These are phyloP conservation scores for Aselliscus stoliczkanus DNA, from an alignment of 2,797 vertebrate species.

Conservation along the genomic window DNA sequence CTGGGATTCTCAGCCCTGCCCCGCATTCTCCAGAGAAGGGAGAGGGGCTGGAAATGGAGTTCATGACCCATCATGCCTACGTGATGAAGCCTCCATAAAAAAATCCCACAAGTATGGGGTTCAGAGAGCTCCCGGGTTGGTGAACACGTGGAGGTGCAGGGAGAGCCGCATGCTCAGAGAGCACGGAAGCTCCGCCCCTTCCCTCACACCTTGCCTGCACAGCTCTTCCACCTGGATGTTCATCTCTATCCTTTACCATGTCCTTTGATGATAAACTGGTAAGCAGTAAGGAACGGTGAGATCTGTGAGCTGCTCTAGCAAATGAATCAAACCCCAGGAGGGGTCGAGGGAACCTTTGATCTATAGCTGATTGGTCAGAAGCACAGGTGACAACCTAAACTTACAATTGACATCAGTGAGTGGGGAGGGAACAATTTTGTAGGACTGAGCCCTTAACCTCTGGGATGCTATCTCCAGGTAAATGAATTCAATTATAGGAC, in stretches of 20 bases:
- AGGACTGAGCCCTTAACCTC: not conserved
- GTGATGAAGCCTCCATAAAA: not conserved
- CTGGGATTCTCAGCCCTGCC: not conserved
- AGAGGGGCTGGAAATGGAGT: not conserved
- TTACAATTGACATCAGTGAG: rapidly evolving
- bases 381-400: not conserved
- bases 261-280: not conserved
- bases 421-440: not conserved
- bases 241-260: not conserved
- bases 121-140: not conserved
- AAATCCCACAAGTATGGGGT: not conserved
- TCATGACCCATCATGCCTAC: not conserved
- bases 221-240: not conserved
- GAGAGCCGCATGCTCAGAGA: not conserved
- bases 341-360: not conserved
- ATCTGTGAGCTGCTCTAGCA: not conserved
- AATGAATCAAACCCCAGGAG: not conserved
- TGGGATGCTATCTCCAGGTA: not conserved
- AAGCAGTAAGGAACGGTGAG: not conserved
- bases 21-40: not conserved
- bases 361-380: not conserved
- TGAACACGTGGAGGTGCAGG: not conserved
- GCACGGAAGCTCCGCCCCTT: not conserved
- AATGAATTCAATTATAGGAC: not conserved
- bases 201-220: not conserved